These are phyloP conservation scores for Physella acuta DNA, from an alignment of 1,140 invertebrate species.

Conservation along the genomic window DNA sequence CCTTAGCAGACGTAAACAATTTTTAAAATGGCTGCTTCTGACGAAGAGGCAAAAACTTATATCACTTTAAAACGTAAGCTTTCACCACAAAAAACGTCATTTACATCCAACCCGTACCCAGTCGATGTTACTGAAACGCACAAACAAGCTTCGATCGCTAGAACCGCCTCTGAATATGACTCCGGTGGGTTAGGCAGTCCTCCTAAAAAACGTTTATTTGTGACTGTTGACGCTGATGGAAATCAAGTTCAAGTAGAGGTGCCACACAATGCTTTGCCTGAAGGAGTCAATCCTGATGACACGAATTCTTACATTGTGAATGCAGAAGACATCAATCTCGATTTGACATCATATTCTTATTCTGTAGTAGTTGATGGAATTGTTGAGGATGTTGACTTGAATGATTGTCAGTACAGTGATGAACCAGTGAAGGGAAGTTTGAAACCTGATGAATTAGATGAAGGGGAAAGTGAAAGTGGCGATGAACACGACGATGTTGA, in stretches of 20 bases:
- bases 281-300: conserved; percentile 21
- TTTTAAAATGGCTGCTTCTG: conserved; percentile 5
- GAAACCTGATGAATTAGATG: conserved; percentile 7
- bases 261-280: conserved; percentile 16
- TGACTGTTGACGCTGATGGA: conserved; percentile 22
- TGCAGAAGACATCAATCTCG: conserved; percentile 26
- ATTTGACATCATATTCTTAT: conserved; percentile 24
- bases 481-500: conserved; percentile 25
- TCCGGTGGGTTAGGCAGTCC: conserved; percentile 13
- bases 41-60: conserved; percentile 18
- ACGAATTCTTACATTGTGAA: conserved; percentile 23
- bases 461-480: conserved; percentile 22
- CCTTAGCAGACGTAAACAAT: conserved; percentile 11
- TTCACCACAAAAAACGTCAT: conserved; percentile 17
- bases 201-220: conserved; percentile 20
- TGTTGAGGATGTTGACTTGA: conserved; percentile 26
- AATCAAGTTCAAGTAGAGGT: conserved; percentile 25
- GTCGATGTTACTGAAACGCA: conserved; percentile 9
- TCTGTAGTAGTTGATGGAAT: conserved; percentile 25
- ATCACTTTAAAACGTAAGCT: conserved; percentile 22
- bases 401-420: conserved; percentile 24
- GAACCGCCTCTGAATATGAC: conserved; percentile 10
- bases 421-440: conserved; percentile 20
- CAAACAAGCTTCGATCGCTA: background rate
- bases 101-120: background rate